Evolutionary conservation across 2,797 vertebrate genomes (phyloP).

Genomic region (Ctenopoma kingsleyae): DNA sequence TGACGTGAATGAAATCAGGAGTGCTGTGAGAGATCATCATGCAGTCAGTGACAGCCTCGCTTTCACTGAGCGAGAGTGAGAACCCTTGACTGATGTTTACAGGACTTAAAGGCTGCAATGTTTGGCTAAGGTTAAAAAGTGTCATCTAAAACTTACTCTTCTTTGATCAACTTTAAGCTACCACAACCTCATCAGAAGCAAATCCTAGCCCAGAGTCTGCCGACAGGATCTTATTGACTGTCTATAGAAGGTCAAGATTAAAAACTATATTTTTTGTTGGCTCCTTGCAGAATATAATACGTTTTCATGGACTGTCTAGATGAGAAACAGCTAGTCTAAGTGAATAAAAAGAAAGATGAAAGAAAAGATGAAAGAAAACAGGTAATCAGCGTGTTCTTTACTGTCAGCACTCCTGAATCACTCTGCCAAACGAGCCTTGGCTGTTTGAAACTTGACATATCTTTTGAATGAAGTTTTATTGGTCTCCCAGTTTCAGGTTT

Average conservation of each 20-base stretch:
- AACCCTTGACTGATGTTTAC: conserved; percentile 16
- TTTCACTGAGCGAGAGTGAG: neutral
- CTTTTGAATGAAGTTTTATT: neutral
- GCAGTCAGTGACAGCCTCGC: neutral
- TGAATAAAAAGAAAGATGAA: conserved; percentile 1
- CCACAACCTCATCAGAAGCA: conserved; percentile 7
- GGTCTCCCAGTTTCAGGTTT: neutral
- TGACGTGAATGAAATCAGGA: conserved; percentile 17
- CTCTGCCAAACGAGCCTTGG: neutral
- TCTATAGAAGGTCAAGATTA: conserved; percentile 2
- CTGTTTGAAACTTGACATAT: neutral
- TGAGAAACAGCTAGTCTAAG: conserved; percentile 13
- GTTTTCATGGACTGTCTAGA: conserved; percentile 16
- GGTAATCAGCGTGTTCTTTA: conserved; percentile 1
- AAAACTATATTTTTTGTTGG: conserved; percentile 32
- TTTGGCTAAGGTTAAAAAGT: neutral
- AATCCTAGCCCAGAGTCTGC: conserved; percentile 1
- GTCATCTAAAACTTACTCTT: neutral
- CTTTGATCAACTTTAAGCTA: conserved; percentile 8
- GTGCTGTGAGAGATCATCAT: conserved; percentile 9
- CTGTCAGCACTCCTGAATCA: neutral
- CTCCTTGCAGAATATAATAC: conserved; percentile 12
- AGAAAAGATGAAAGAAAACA: conserved; percentile 10
- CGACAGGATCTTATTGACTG: conserved; percentile 13
- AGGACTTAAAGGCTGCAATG: neutral